These are phyloP conservation scores for Myripristis jacobus DNA, from an alignment of 2,797 vertebrate genomes.

Conservation along the genomic window DNA sequence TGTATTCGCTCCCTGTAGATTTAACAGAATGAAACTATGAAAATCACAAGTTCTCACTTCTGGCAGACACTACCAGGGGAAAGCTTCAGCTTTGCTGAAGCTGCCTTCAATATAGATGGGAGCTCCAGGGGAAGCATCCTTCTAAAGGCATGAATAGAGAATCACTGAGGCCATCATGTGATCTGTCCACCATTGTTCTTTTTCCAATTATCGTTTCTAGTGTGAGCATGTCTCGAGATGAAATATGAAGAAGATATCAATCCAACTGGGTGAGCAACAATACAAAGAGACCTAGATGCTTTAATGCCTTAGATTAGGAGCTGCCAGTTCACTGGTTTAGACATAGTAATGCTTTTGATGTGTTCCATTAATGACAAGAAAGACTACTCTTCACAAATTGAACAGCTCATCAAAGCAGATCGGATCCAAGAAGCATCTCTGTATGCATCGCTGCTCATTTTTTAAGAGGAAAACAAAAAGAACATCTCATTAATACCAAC, in stretches of 20 bases:
- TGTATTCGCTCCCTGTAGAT: constrained; percentile 33
- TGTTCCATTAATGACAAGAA: constrained; percentile 22
- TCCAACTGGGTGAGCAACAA: constrained; percentile 16
- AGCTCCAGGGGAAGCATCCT: constrained; percentile 32
- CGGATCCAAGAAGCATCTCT: constrained; percentile 33
- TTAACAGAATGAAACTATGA: constrained; percentile 39
- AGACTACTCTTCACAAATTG: constrained; percentile 11
- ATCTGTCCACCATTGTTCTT: constrained; percentile 40
- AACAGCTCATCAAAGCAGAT: constrained; percentile 45
- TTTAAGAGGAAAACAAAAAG: constrained; percentile 11
- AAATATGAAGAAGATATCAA: constrained; percentile 31
- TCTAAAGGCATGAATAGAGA: constrained; percentile 31
- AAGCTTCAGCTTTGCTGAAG: constrained; percentile 18
- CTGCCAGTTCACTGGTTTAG: constrained; percentile 16
- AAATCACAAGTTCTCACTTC: constrained; percentile 26
- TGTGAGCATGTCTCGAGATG: constrained; percentile 26
- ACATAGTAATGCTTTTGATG: constrained; percentile 14
- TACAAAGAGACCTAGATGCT: constrained; percentile 1
- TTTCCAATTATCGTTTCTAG: constrained; percentile 43
- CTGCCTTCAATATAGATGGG: constrained; percentile 40
- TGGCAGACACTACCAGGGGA: constrained; percentile 14
- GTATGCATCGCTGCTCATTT: constrained; percentile 30
- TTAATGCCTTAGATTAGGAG: constrained; percentile 29
- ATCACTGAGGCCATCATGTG: constrained; percentile 23
- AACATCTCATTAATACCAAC: constrained; percentile 29